Evolutionary conservation across 2,888 invertebrate species (phyloP).

Genomic region (Drosophila atroscutellata): DNA sequence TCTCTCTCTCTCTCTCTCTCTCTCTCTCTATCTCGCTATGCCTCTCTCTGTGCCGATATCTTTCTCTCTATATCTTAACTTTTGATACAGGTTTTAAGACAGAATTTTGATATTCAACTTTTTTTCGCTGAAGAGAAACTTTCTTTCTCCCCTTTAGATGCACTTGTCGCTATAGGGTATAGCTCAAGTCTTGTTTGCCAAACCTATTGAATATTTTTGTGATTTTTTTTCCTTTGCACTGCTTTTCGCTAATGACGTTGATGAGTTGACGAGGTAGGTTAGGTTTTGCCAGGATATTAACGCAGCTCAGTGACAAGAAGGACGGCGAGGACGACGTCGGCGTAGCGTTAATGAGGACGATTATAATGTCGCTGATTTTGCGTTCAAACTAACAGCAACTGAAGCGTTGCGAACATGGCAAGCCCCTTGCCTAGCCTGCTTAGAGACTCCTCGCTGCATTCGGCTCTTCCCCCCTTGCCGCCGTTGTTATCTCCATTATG

Average conservation of each 20-base stretch:
- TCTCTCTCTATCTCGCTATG: neutral
- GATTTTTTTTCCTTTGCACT: slow-evolving; percentile 22
- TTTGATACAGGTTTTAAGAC: neutral
- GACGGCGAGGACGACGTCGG: slow-evolving; percentile 19
- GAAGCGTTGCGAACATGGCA: slow-evolving; percentile 45
- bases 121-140: neutral
- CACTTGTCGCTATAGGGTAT: slow-evolving; percentile 39
- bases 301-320: slow-evolving; percentile 46
- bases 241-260: slow-evolving; percentile 78
- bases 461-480: neutral
- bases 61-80: neutral
- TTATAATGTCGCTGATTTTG: slow-evolving; percentile 82
- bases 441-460: neutral
- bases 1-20: neutral
- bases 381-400: slow-evolving; percentile 78
- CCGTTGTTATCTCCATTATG: slow-evolving; percentile 65
- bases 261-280: slow-evolving; percentile 81
- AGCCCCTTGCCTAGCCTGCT: neutral
- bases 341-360: slow-evolving; percentile 76
- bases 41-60: neutral
- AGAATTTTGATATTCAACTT: neutral
- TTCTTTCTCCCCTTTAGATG: neutral
- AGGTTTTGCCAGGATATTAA: slow-evolving; percentile 81
- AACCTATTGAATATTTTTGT: slow-evolving; percentile 8
- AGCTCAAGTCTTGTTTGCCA: slow-evolving; percentile 12